Evolutionary conservation across 2,113 vertebrate genomes (phyloP), one percentile per base, ranked within the genome.

Genomic region (Thymallus thymallus): DNA sequence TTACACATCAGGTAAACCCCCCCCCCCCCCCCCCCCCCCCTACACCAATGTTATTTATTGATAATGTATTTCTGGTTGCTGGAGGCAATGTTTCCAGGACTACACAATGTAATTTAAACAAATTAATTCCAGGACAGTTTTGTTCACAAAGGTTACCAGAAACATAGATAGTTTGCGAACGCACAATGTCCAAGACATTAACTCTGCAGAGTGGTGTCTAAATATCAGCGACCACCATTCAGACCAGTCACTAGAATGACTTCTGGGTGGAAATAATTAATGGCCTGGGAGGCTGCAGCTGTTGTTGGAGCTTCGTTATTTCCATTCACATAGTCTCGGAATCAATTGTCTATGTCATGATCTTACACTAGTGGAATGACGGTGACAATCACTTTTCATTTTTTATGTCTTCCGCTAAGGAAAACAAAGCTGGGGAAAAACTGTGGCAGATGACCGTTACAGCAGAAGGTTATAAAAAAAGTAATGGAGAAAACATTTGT

Each of bases 401-500:
- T n/a, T 60, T 60, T 22, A 13, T 23, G 18, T 60, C 64, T 62
- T 46, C 26, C 56, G 58, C 46, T 51, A 45, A 66, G 26, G 29
- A 75, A 75, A 68, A 76, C 74, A 65, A 46, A 68, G 69, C 35
- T 6, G 22, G 72, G 22, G 68, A 51, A 67, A 70, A 76, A 69
- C 45, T 26, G n/a, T 56, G 23, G 14, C 23, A 24, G 18, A 55
- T 60, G 61, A 79, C 35, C 76, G 73, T 73, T 73, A 69, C 69
- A 30, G 20, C 56, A 69, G 23, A 56, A 30, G 48, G 67, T 74
- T 56, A 75, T 70, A 73, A 75, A 69, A 69, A 75, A 29, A 30
- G 24, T 70, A 72, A 62, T 68, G 51, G 45, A 74, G 64, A 56
- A 64, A 70, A 63, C 72, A 69, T 73, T 51, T 75, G 68, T 74